Percentiles rank a stretch among this genome's conserved stretches.
phyloP scores from a whole-genome alignment of 2,888 invertebrate genomes.

The Dorcus parallelipipedus region DNA sequence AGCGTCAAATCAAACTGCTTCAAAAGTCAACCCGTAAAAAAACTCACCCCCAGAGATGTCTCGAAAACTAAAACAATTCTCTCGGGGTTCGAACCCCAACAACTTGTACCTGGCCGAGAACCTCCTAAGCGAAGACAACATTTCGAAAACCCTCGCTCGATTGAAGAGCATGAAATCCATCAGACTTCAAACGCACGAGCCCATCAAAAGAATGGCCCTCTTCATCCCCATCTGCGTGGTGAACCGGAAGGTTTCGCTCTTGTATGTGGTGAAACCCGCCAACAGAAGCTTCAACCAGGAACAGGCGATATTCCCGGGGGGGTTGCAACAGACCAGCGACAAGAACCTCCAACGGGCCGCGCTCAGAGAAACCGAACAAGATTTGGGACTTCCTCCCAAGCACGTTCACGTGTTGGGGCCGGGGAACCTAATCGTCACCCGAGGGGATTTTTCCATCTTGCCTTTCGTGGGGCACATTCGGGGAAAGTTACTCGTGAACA shows the following conservation, averaged over 20 bases:
- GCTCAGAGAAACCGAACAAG: slow-evolving; percentile 79
- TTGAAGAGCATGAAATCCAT: slow-evolving; percentile 57
- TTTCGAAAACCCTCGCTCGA: slow-evolving; percentile 57
- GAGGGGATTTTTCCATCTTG: slow-evolving; percentile 57
- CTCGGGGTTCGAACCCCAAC: slow-evolving; percentile 7
- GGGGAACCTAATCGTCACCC: slow-evolving; percentile 52
- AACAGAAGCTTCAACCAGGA: slow-evolving; percentile 68
- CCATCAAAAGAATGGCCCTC: slow-evolving; percentile 66
- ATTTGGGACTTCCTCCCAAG: slow-evolving; percentile 65
- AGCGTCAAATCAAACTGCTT: too few relatives aligned
- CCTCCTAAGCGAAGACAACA: slow-evolving; percentile 56
- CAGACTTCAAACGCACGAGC: slow-evolving; percentile 42
- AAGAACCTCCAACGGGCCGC: slow-evolving; percentile 66
- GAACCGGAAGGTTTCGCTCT: slow-evolving; percentile 64
- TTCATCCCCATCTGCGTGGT: slow-evolving; percentile 76
- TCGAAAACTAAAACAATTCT: neutral
- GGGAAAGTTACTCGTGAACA: slow-evolving; percentile 51
- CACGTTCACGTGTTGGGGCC: slow-evolving; percentile 67
- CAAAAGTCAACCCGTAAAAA: too few relatives aligned
- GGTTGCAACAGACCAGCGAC: slow-evolving; percentile 66
- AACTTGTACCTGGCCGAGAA: slow-evolving; percentile 44
- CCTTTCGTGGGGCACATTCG: slow-evolving; percentile 69
- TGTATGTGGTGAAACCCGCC: slow-evolving; percentile 77
- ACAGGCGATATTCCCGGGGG: slow-evolving; percentile 75
- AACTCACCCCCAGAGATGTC: neutral